A percentile compares a stretch with the other conserved stretches of the same genome.
These are phyloP conservation scores for Diaperis boleti DNA, from an alignment of 2,888 invertebrate species.

Conservation along the genomic window DNA sequence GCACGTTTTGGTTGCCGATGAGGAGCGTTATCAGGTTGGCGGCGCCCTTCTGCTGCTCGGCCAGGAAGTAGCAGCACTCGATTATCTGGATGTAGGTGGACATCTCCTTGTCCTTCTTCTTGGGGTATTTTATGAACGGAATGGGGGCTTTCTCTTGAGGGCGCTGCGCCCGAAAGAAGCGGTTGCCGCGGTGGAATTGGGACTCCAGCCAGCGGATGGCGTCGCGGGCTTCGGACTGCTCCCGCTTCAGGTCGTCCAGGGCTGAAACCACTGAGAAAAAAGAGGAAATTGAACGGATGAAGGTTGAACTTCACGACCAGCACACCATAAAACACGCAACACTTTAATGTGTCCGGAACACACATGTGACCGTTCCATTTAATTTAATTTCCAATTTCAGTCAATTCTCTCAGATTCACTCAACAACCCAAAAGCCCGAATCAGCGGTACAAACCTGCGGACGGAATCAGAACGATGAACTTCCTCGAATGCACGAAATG, in stretches of 20 bases:
- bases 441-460: constrained; percentile 82
- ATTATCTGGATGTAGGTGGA: constrained; percentile 84
- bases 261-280: constrained; percentile 83
- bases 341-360: too few species aligned
- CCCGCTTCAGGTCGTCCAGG: constrained; percentile 89
- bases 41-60: constrained; percentile 70
- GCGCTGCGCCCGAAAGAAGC: constrained; percentile 88
- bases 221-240: constrained; percentile 86
- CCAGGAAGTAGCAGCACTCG: constrained; percentile 86
- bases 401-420: too few species aligned
- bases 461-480: constrained; percentile 90
- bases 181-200: constrained; percentile 87
- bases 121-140: constrained; percentile 80
- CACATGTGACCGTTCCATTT: too few species aligned
- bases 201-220: constrained; percentile 94
- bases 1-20: constrained; percentile 71
- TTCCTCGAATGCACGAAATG: constrained; percentile 85
- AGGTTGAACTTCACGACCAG: too few species aligned
- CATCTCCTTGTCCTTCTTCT: constrained; percentile 79
- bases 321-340: too few species aligned
- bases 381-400: too few species aligned
- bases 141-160: constrained; percentile 83
- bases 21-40: constrained; percentile 81
- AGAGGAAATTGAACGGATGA: constrained; percentile 17
- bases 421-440: too few species aligned